phyloP scores from a whole-genome alignment of 2,888 invertebrate species.

The Notocelia uddmanniana region DNA sequence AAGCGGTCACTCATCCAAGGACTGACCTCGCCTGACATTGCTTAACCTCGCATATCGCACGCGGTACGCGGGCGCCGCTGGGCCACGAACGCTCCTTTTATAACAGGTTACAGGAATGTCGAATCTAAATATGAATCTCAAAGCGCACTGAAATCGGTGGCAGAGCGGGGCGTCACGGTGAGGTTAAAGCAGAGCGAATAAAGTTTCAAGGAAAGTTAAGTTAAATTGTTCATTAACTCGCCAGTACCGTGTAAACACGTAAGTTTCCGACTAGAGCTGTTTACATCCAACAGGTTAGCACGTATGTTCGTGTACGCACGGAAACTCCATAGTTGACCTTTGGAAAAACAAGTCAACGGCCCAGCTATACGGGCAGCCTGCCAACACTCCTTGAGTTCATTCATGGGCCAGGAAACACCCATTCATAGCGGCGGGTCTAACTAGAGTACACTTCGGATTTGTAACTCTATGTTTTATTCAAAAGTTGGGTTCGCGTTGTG shows the following conservation, averaged over 20 bases:
- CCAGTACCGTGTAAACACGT: neutral
- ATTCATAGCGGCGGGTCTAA: constrained; percentile 18
- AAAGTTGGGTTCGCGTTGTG: neutral
- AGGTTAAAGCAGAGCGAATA: too few species aligned
- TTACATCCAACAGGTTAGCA: constrained; percentile 35
- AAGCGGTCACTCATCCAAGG: too few species aligned
- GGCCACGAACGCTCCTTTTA: too few species aligned
- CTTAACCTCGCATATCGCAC: too few species aligned
- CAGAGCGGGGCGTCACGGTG: too few species aligned
- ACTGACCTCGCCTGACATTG: too few species aligned
- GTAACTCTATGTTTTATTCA: constrained; percentile 2
- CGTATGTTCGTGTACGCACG: constrained; percentile 32
- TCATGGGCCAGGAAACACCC: constrained; percentile 27
- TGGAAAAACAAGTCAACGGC: constrained; percentile 41
- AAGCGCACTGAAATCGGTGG: too few species aligned
- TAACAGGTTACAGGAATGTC: too few species aligned
- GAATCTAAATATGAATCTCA: too few species aligned
- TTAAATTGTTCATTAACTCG: neutral
- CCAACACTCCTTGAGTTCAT: constrained; percentile 38
- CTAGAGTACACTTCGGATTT: constrained; percentile 28
- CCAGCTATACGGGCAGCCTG: constrained; percentile 33
- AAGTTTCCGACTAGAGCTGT: constrained; percentile 1
- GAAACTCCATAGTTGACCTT: constrained; percentile 40
- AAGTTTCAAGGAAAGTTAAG: neutral
- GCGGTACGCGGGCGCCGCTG: too few species aligned